Base-by-base conservation (phyloP, 2,888 invertebrate genomes). In the Temnothorax rugatulus region DNA sequence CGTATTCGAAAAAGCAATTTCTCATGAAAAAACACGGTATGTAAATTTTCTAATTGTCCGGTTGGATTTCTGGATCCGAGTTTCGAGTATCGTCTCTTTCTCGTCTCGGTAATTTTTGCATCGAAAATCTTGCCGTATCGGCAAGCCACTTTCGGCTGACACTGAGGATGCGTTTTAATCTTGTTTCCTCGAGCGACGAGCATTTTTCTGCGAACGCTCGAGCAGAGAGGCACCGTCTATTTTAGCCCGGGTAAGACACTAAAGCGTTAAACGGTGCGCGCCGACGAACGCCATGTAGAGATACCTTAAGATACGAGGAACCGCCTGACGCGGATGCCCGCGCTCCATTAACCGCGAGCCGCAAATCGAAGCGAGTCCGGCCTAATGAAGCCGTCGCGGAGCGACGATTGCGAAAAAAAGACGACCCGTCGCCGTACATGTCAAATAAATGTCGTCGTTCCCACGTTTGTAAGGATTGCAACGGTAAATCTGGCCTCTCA, bases 191-290 rank as follows among this genome's bases (percentile, higher is more conserved):
- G 91, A 90, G 91, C 86, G 90, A 86, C 86, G 76, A 87, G 91
- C 90, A 92, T 93, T 93, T 93, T 93, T 93, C 93, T 92, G 86
- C 74, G 92, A 93, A 92, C 90, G 82, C 52, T 75, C 68, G 68
- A 82, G 90, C 91, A 85, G 88, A 90, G 91, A 85, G 83, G 84
- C 82, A 81, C 84, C 85, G 87, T 90, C 92, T 92, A 92, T 92
- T 92, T 92, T 90, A 81, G 88, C 85, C 87, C 71, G 66, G 84
- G 54, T 71, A 85, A 83, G 77, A 83, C 79, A 84, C 61, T 87
- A 87, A 89, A 88, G 79, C 89, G 91, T 84, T 90, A 90, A 91
- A 90, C 87, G 89, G 87, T 85, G 69, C 73, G 63, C 86, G 87
- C 84, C 90, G 91, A 90, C 89, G 89, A 88, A 90, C 90, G 84